Conservation (phyloP, 2,797 vertebrate genomes). For the Myiotriccus ornatus region DNA sequence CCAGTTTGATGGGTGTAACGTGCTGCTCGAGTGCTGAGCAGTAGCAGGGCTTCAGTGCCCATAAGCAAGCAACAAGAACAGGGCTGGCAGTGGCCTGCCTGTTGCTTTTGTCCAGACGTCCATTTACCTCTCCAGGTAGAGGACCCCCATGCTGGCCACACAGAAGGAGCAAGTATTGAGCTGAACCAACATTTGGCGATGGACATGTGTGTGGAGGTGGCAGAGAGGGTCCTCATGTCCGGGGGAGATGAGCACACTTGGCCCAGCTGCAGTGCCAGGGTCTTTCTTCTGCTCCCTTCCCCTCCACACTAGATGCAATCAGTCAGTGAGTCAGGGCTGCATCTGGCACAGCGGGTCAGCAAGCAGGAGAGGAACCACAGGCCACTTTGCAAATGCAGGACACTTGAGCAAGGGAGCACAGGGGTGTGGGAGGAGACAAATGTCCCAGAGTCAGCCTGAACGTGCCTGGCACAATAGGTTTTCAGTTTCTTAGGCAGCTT, state of each 20-base stretch:
- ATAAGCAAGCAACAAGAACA: background rate
- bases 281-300: background rate
- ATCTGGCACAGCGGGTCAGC: rapidly evolving
- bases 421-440: background rate
- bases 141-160: background rate
- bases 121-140: background rate
- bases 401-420: rapidly evolving
- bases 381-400: background rate
- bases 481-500: background rate
- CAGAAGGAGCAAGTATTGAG: background rate
- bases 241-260: no score
- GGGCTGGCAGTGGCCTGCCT: background rate
- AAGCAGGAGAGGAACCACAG: background rate
- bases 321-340: background rate
- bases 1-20: background rate
- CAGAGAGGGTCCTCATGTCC: rapidly evolving
- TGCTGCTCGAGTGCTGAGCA: background rate
- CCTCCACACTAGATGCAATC: background rate
- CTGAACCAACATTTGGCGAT: background rate
- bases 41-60: background rate
- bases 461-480: background rate
- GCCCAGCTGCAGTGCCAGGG: rapidly evolving
- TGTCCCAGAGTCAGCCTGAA: background rate
- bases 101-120: background rate
- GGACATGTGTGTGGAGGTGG: rapidly evolving